phyloP scores from a whole-genome alignment of 1,140 invertebrate genomes.

The Dendrolimus punctatus region DNA sequence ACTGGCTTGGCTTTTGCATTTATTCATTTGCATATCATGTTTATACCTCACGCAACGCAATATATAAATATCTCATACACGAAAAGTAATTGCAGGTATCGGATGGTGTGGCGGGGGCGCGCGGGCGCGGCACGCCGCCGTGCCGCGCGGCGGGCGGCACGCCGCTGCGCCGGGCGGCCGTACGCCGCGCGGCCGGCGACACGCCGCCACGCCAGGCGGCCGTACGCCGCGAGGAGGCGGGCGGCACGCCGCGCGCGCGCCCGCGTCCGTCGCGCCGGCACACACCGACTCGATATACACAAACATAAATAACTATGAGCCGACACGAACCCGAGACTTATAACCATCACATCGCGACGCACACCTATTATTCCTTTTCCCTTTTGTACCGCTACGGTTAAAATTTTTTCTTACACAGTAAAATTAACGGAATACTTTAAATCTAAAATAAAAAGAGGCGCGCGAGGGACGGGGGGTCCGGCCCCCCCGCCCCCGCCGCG shows the following conservation, averaged over 20 bases:
- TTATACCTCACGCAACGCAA: slow-evolving; percentile 64
- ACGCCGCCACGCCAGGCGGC: slow-evolving; percentile 5
- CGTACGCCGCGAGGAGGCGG: slow-evolving; percentile 8
- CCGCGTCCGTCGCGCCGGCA: background rate
- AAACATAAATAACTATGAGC: slow-evolving; percentile 38
- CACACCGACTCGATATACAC: slow-evolving; percentile 25
- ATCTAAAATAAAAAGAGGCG: slow-evolving; percentile 54
- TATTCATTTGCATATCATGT: slow-evolving; percentile 49
- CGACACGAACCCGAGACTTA: slow-evolving; percentile 30
- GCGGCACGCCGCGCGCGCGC: slow-evolving; percentile 16
- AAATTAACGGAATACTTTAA: slow-evolving; percentile 70
- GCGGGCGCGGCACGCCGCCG: slow-evolving; percentile 30
- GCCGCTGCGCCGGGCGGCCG: slow-evolving; percentile 24
- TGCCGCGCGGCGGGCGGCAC: slow-evolving; percentile 27
- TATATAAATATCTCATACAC: slow-evolving; percentile 70
- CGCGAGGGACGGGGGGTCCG: slow-evolving; percentile 23
- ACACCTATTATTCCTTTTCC: slow-evolving; percentile 42
- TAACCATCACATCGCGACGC: slow-evolving; percentile 47
- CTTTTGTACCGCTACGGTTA: slow-evolving; percentile 59
- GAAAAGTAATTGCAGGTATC: slow-evolving; percentile 68
- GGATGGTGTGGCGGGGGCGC: slow-evolving; percentile 42
- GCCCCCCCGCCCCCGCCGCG: slow-evolving; percentile 16
- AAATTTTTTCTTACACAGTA: slow-evolving; percentile 63
- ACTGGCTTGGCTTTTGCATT: slow-evolving; percentile 41
- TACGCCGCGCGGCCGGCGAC: slow-evolving; percentile 24